phyloP scores from a whole-genome alignment of 1,140 invertebrate genomes.

The Drusus annulatus region DNA sequence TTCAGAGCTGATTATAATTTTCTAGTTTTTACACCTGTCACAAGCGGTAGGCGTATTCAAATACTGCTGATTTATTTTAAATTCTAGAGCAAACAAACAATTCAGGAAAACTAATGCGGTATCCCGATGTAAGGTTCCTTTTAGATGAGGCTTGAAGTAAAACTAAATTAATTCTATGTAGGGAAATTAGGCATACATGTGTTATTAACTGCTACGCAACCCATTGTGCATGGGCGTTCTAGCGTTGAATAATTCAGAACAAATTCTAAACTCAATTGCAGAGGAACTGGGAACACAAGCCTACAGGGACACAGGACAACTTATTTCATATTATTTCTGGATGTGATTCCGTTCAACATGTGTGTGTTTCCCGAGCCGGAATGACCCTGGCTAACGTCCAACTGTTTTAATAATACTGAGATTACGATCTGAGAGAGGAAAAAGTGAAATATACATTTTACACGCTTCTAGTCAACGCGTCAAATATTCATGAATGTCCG shows the following conservation, averaged over 20 bases:
- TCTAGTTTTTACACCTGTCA: slow-evolving; percentile 35
- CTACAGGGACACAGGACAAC: too few species aligned
- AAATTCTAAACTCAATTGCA: not conserved
- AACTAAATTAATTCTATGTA: too few species aligned
- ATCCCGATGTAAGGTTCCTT: too few species aligned
- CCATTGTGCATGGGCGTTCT: too few species aligned
- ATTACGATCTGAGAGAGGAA: slow-evolving; percentile 13
- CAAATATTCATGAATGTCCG: not conserved
- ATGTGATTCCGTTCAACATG: not conserved
- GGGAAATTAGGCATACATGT: too few species aligned
- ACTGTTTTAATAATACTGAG: slow-evolving; percentile 26
- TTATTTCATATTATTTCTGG: slow-evolving; percentile 1
- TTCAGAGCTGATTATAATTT: slow-evolving; percentile 4
- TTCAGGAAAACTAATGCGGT: too few species aligned
- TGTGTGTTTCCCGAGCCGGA: not conserved
- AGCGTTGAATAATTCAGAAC: too few species aligned
- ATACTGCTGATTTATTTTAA: slow-evolving; percentile 23
- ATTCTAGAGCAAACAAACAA: not conserved
- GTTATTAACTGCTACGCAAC: too few species aligned
- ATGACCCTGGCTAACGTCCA: slow-evolving; percentile 34
- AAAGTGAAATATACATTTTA: not conserved
- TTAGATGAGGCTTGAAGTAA: too few species aligned
- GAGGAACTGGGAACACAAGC: too few species aligned
- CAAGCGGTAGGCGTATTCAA: not conserved
- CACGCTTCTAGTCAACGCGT: not conserved